Conservation (phyloP, 1,140 invertebrate genomes). For the Panagrolaimus sp. region DNA sequence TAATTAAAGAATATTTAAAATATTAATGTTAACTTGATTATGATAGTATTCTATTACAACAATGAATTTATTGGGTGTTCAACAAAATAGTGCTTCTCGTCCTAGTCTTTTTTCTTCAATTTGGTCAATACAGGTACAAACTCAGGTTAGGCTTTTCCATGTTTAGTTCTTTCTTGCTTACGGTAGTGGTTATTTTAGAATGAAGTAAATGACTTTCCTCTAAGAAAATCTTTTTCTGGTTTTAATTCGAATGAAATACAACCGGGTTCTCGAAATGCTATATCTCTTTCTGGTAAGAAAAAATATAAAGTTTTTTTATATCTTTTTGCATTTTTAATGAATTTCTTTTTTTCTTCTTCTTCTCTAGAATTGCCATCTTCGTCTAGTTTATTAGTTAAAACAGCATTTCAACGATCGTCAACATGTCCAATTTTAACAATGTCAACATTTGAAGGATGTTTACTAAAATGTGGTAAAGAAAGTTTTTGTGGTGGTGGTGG, state of each 20-base stretch:
- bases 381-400: neutral
- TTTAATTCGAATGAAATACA: neutral
- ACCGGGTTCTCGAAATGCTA: conserved; percentile 11
- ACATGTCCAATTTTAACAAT: conserved; percentile 6
- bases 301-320: neutral
- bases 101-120: conserved; percentile 13
- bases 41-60: too few relatives aligned
- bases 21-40: too few relatives aligned
- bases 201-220: conserved; percentile 12
- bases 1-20: too few relatives aligned
- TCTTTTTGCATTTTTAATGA: conserved; percentile 14
- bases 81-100: conserved; percentile 2
- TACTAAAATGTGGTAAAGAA: too few relatives aligned
- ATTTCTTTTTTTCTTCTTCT: neutral
- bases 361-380: neutral
- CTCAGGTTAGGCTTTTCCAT: conserved; percentile 5
- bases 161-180: too few relatives aligned
- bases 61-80: conserved; percentile 11
- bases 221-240: neutral
- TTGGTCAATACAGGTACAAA: conserved; percentile 14
- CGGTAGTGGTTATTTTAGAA: neutral
- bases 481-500: too few relatives aligned
- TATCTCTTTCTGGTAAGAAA: conserved; percentile 4
- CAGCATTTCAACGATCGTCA: conserved; percentile 1
- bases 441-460: too few relatives aligned